Evolutionary conservation across 1,140 invertebrate genomes (phyloP), one percentile per base, ranked within the genome.

Genomic region (Drosophila mojavensis): DNA sequence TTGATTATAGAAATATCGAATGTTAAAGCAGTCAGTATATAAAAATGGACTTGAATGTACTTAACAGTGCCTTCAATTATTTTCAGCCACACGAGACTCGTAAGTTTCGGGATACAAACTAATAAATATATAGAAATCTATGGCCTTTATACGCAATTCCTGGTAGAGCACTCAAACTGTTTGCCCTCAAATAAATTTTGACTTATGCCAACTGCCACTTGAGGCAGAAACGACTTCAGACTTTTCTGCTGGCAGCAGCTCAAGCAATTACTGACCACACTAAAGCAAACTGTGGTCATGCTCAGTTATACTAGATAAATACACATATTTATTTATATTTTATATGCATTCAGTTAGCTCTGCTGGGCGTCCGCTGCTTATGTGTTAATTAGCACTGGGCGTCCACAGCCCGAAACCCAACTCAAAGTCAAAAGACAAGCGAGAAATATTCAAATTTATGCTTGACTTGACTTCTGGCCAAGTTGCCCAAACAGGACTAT

Each of bases 371-470:
- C 75, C 79, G 80, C 51, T 62, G 81, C 66, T 84, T 83, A 83
- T 83, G 81, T 79, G 81, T 76, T 83, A 83, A 83, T 83, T 83
- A 83, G 78, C 64, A 69, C 54, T 50, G 61, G 60, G 41, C 33
- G 64, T 48, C 75, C 69, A 20, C 24, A 75, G 43, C 43, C 20
- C 20, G 17, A 64, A 17, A 79, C 81, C 81, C 60, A 68, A 65
- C 80, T 84, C 81, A 84, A 73, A 65, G 75, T 64, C 43, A 83
- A 83, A 75, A 78, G 75, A 61, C 79, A 77, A 55, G 79, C 65
- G 79, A 63, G 79, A 79, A 79, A 76, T 84, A 84, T 83, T 84
- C 81, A 84, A 83, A 83, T 83, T 79, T 83, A 83, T 83, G 81
- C 81, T 51, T 65, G 76, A 73, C 77, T 83, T 83, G 66, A 76